These are phyloP conservation scores for Gadopsis bispinosus DNA, from an alignment of 2,797 vertebrate genomes.

Conservation along the genomic window DNA sequence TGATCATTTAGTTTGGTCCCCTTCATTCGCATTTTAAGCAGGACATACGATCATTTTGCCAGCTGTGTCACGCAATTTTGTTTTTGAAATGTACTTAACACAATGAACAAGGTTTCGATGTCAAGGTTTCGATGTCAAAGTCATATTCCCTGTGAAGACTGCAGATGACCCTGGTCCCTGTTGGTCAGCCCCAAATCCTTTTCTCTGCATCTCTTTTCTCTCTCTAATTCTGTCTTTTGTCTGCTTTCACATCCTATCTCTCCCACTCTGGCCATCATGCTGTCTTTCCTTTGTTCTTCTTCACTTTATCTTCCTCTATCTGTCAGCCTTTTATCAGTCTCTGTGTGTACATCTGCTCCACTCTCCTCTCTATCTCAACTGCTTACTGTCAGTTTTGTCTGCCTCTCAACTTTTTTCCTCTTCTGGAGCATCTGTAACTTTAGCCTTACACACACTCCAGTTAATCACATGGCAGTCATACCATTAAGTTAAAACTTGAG, in stretches of 20 bases:
- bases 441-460: constrained; percentile 9
- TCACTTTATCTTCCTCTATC: constrained; percentile 47
- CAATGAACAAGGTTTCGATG: constrained; percentile 16
- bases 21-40: constrained; percentile 22
- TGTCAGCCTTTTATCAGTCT: constrained; percentile 56
- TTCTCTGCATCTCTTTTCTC: constrained; percentile 42
- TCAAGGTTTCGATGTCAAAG: not conserved
- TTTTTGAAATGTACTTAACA: constrained; percentile 2
- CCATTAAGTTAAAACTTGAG: constrained; percentile 32
- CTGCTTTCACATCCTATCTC: constrained; percentile 52
- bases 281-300: constrained; percentile 27
- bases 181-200: constrained; percentile 53
- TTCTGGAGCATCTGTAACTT: constrained; percentile 2
- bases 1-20: constrained; percentile 4
- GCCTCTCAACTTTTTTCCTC: constrained; percentile 1
- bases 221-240: constrained; percentile 37
- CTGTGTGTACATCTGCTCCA: constrained; percentile 26
- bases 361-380: constrained; percentile 47
- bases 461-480: constrained; percentile 55
- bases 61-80: constrained; percentile 11
- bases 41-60: not conserved
- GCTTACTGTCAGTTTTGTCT: constrained; percentile 20
- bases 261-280: constrained; percentile 21
- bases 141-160: constrained; percentile 40
- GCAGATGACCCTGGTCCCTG: constrained; percentile 53